Percentiles rank a stretch among this genome's conserved stretches.
Conservation (phyloP, 2,113 vertebrate species). For the Natator depressus region DNA sequence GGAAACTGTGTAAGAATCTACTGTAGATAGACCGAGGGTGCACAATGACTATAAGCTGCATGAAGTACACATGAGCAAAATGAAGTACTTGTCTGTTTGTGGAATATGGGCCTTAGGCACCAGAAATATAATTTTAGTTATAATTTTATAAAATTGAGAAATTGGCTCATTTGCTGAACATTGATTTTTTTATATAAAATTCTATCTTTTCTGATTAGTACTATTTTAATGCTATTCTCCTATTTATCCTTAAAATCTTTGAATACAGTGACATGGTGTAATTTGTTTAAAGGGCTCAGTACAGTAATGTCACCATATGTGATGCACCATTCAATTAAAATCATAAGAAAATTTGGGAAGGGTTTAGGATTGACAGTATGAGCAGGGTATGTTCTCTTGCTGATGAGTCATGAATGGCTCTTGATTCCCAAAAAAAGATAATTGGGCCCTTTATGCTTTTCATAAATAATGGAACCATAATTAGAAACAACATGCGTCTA, state of each 20-base stretch:
- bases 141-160: not conserved
- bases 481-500: not conserved
- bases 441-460: not conserved
- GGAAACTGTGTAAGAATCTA: not conserved
- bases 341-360: not conserved
- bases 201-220: not conserved
- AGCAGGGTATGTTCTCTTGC: not conserved
- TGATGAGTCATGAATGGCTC: not conserved
- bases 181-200: not conserved
- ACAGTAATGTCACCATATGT: not conserved
- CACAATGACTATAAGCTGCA: not conserved
- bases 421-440: not conserved
- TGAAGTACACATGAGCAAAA: not conserved
- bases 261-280: not conserved
- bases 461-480: not conserved
- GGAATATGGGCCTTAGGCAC: not conserved
- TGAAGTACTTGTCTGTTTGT: not conserved
- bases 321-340: not conserved
- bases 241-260: not conserved
- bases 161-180: not conserved
- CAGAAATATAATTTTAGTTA: not conserved
- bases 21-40: not conserved
- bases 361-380: not conserved
- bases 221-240: not conserved
- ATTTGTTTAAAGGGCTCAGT: not conserved